phyloP scores from a whole-genome alignment of 2,797 vertebrate species.

The Thripadectes ignobilis region DNA sequence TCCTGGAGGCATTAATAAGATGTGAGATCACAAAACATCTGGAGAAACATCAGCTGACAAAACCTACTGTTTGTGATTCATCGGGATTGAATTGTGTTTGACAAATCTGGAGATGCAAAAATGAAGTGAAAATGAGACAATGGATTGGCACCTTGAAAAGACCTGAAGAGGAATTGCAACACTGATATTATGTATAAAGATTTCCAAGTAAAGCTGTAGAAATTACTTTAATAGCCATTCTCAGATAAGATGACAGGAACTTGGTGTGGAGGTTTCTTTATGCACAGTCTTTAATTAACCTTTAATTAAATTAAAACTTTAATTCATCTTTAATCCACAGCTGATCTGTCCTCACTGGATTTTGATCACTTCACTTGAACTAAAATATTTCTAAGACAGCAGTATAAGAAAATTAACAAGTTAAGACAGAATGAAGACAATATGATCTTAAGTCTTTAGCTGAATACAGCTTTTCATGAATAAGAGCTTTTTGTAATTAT shows the following conservation, averaged over 20 bases:
- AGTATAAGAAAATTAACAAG: not conserved
- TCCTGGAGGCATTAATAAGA: conserved; percentile 59
- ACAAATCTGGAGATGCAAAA: conserved; percentile 51
- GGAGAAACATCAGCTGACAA: conserved; percentile 68
- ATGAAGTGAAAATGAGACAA: conserved; percentile 14
- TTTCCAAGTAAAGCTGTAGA: conserved; percentile 12
- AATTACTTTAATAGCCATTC: not conserved
- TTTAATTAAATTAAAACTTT: conserved; percentile 39
- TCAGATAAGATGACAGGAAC: not conserved
- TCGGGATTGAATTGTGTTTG: conserved; percentile 55
- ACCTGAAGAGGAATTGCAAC: not conserved
- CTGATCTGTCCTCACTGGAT: not conserved
- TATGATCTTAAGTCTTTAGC: not conserved
- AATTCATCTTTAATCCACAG: conserved; percentile 8
- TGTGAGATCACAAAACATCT: conserved; percentile 73
- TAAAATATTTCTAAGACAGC: not conserved
- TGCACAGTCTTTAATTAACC: not conserved
- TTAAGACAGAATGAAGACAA: not conserved
- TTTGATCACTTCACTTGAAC: not conserved
- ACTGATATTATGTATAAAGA: not conserved
- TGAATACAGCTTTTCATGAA: not conserved
- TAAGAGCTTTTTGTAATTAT: not conserved
- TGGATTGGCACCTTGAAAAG: not conserved
- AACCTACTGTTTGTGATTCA: conserved; percentile 55
- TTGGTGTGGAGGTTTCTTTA: not conserved